Evolutionary conservation across 2,888 invertebrate genomes (phyloP).

Genomic region (Eudemis profundana): DNA sequence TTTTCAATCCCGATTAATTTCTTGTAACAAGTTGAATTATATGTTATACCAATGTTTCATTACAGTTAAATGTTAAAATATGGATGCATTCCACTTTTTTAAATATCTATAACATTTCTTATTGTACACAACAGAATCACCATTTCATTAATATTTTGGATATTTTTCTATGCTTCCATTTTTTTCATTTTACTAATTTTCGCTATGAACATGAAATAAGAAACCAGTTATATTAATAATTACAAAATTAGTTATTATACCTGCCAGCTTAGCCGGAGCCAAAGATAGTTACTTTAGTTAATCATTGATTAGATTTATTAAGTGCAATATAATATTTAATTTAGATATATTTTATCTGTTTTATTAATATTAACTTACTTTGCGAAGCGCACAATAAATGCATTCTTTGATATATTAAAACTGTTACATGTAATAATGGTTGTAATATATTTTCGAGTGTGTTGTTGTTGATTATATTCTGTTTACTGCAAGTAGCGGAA

Average conservation of each 20-base stretch:
- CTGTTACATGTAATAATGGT: background rate
- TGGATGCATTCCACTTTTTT: background rate
- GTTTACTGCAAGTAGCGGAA: slow-evolving; percentile 72
- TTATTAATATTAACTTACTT: slow-evolving; percentile 56
- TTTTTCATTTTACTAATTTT: background rate
- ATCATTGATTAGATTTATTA: slow-evolving; percentile 44
- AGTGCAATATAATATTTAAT: slow-evolving; percentile 46
- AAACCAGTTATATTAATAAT: slow-evolving; percentile 12
- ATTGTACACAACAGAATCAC: too few species aligned
- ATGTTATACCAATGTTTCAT: background rate
- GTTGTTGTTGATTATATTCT: slow-evolving; percentile 66
- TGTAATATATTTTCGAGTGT: slow-evolving; percentile 58
- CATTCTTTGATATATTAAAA: slow-evolving; percentile 32
- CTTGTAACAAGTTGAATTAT: background rate
- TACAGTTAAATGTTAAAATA: background rate
- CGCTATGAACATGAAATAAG: background rate
- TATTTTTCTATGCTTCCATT: background rate
- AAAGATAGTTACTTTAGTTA: slow-evolving; percentile 35
- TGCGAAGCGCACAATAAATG: slow-evolving; percentile 61
- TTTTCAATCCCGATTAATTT: slow-evolving; percentile 14
- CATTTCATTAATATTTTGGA: too few species aligned
- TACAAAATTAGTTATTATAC: slow-evolving; percentile 1
- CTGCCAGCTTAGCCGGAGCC: slow-evolving; percentile 22
- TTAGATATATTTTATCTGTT: slow-evolving; percentile 48
- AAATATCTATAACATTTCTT: too few species aligned